Conservation (phyloP, 2,797 vertebrate genomes). For the Melanotaenia maccullochi region DNA sequence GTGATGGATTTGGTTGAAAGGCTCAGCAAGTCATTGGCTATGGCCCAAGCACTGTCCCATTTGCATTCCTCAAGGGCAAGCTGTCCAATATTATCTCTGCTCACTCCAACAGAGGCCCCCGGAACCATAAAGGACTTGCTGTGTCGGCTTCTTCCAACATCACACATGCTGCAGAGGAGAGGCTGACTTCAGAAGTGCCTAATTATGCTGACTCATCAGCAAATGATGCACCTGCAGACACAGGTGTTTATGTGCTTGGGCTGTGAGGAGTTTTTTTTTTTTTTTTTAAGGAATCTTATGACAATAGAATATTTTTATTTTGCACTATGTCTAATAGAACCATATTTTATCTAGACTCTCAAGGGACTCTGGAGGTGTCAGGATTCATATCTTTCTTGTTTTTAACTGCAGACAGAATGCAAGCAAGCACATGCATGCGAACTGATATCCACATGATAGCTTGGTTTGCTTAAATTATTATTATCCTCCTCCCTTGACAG, state of each 20-base stretch:
- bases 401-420: slow-evolving; percentile 5
- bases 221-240: slow-evolving; percentile 72
- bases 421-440: slow-evolving; percentile 12
- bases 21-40: slow-evolving; percentile 55
- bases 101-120: slow-evolving; percentile 65
- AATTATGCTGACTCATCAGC: slow-evolving; percentile 62
- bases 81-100: slow-evolving; percentile 77
- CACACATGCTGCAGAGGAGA: slow-evolving; percentile 33
- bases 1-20: slow-evolving; percentile 53
- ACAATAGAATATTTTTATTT: slow-evolving; percentile 21
- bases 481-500: slow-evolving; percentile 5
- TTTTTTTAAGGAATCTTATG: slow-evolving; percentile 27
- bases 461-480: slow-evolving; percentile 34
- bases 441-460: background rate
- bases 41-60: slow-evolving; percentile 53
- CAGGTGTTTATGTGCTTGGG: slow-evolving; percentile 71
- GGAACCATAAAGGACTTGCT: slow-evolving; percentile 78
- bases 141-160: slow-evolving; percentile 66
- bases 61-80: slow-evolving; percentile 78
- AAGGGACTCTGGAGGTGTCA: background rate
- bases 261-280: background rate
- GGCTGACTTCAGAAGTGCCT: slow-evolving; percentile 57
- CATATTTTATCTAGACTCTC: slow-evolving; percentile 7
- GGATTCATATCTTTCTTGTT: slow-evolving; percentile 2
- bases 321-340: slow-evolving; percentile 1